These are phyloP conservation scores for Polylopha cassiicola DNA, from an alignment of 2,888 invertebrate genomes.

Conservation along the genomic window DNA sequence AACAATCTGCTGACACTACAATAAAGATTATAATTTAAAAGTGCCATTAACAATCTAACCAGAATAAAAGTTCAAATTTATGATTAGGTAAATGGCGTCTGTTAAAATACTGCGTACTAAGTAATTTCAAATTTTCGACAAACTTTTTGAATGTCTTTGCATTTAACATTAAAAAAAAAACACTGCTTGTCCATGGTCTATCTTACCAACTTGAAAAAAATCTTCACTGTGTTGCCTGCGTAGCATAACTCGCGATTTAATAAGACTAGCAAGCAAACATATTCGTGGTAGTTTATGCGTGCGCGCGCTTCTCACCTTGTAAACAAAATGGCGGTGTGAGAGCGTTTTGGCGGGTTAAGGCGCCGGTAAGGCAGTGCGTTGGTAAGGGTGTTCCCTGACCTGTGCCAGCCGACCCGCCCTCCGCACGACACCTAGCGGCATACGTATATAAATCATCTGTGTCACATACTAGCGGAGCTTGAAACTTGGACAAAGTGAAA, in stretches of 20 bases:
- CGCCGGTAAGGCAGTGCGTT: constrained; percentile 89
- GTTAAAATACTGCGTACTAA: too few species aligned
- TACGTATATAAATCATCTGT: constrained; percentile 65
- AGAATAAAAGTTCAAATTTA: neutral
- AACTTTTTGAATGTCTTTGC: too few species aligned
- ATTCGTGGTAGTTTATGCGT: constrained; percentile 54
- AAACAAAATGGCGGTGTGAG: constrained; percentile 75
- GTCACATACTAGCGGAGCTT: constrained; percentile 26
- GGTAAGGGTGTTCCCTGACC: constrained; percentile 98
- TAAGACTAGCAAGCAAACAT: constrained; percentile 46
- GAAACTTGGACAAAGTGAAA: constrained; percentile 18
- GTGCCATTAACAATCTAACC: neutral
- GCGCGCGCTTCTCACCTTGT: constrained; percentile 74
- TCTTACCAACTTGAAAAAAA: too few species aligned
- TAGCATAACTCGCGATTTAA: too few species aligned
- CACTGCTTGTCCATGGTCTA: too few species aligned
- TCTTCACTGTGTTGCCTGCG: too few species aligned
- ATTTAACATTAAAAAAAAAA: too few species aligned
- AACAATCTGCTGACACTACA: too few species aligned
- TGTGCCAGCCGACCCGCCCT: constrained; percentile 90
- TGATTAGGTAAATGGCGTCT: too few species aligned
- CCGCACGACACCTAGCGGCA: constrained; percentile 89
- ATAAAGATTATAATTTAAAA: too few species aligned
- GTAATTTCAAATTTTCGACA: too few species aligned
- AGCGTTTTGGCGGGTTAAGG: constrained; percentile 78